phyloP scores from a whole-genome alignment of 37 sponge, comb jelly and placozoan species.

The Eunapius fragilis region DNA sequence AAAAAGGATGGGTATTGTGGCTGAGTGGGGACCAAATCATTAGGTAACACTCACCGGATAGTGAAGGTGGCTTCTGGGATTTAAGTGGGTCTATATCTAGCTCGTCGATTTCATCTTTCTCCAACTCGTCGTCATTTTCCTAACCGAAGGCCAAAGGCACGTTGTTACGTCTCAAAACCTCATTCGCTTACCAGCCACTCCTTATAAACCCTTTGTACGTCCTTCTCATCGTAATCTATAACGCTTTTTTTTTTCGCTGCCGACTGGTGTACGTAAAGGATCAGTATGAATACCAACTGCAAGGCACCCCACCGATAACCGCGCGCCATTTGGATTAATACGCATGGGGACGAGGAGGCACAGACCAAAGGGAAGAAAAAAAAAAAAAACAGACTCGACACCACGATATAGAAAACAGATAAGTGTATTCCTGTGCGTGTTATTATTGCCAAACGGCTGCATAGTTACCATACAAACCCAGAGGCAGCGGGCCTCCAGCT shows the following conservation, averaged over 20 bases:
- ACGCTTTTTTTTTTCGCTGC: constrained; percentile 22
- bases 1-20: too few relatives aligned
- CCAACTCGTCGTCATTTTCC: background rate
- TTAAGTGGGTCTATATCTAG: too few relatives aligned
- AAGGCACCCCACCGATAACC: background rate
- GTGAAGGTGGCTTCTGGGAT: too few relatives aligned
- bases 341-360: too few relatives aligned
- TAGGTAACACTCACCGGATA: too few relatives aligned
- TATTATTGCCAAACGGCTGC: constrained; percentile 91
- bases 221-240: constrained; percentile 30
- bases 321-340: too few relatives aligned
- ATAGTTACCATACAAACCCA: constrained; percentile 94
- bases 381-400: background rate
- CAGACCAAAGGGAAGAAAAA: background rate
- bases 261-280: background rate
- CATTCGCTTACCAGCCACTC: constrained; percentile 43
- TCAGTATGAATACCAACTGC: background rate
- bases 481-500: constrained; percentile 91
- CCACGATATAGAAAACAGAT: background rate
- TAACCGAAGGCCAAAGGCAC: background rate
- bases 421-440: background rate
- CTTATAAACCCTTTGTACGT: constrained; percentile 38
- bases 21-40: too few relatives aligned
- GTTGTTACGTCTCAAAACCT: background rate
- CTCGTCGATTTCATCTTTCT: background rate